These are phyloP conservation scores for Gorsachius magnificus DNA, from an alignment of 2,797 vertebrate species.

Conservation along the genomic window DNA sequence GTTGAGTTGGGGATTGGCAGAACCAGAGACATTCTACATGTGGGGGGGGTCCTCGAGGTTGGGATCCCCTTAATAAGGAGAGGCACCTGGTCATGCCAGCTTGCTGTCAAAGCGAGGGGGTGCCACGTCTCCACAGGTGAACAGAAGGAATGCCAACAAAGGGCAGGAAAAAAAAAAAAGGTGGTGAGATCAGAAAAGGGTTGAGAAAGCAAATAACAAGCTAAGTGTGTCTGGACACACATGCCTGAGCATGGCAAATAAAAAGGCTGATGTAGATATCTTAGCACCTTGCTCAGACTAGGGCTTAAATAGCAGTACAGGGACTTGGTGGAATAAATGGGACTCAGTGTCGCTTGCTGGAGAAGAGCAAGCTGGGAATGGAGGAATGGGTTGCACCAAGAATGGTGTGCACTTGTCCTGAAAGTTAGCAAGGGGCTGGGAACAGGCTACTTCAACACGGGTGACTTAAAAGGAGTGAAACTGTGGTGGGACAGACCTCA, in stretches of 20 bases:
- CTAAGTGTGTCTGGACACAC: rapidly evolving
- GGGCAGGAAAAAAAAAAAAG: not conserved
- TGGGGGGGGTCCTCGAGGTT: not conserved
- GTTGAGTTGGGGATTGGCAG: not conserved
- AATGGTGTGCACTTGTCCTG: rapidly evolving
- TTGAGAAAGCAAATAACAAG: not conserved
- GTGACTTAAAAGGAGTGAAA: not conserved
- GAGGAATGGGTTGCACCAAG: not conserved
- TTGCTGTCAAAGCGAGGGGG: not conserved
- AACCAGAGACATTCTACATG: not conserved
- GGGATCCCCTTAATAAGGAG: not conserved
- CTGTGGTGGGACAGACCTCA: not conserved
- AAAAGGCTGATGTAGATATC: not conserved
- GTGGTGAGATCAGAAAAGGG: not conserved
- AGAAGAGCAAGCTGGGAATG: not conserved
- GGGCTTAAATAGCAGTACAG: not conserved
- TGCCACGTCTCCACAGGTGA: not conserved
- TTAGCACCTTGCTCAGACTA: not conserved
- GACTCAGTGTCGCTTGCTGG: not conserved
- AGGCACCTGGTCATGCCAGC: not conserved
- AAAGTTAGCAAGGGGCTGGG: not conserved
- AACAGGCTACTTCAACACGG: not conserved
- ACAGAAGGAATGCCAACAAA: not conserved
- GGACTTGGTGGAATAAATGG: not conserved
- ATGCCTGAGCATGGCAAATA: not conserved